Base-by-base conservation (phyloP, 2,797 vertebrate species). In the Harpagifer antarcticus region DNA sequence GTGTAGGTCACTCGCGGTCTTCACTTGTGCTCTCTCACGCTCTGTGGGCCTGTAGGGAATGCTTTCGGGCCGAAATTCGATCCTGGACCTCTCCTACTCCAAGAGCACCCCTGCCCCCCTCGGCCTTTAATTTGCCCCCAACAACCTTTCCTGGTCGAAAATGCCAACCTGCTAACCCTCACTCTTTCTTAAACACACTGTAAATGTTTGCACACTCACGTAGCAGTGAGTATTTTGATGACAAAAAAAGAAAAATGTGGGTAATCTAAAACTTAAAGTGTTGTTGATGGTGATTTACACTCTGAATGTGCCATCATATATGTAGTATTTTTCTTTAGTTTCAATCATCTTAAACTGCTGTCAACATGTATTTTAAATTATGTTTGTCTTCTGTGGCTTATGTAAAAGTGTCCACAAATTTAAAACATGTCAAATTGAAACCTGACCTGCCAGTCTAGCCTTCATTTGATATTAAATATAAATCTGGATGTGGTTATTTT, bases 31-130 rank as follows among this genome's bases (percentile, higher is more conserved):
- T 64, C 83, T 78, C 85, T 76, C 76, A 45, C 63, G 20, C 59
- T 82, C 63, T 14, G 53, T 15, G 23, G 14, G 2, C 55, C 71
- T 56, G 31, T 31, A 42, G 84, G 88, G 90, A 95, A 94, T 93
- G 94, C 94, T 95, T 92, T 85, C 77, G 86, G 88, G 92, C 85
- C 43, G 95, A 95, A 96, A 96, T 95, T 95, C 72, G 94, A 95
- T 95, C 90, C 88, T 66, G 48, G 52, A 76, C 84, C 73, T 78
- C 64, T 76, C 78, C 70, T n/a, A 49, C 48, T 75, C 65, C 72
- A 80, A 78, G 55, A 72, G 73, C 56, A 14, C 76, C 66, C 14
- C 72, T 61, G 76, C 78, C 78, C 45, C 15, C 44, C 44, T 3
- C 50, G 19, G 17, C 17, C 48, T 49, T 9, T 27, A 17, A 56